Conservation (phyloP, 2,113 vertebrate genomes). For the Falco punctatus region DNA sequence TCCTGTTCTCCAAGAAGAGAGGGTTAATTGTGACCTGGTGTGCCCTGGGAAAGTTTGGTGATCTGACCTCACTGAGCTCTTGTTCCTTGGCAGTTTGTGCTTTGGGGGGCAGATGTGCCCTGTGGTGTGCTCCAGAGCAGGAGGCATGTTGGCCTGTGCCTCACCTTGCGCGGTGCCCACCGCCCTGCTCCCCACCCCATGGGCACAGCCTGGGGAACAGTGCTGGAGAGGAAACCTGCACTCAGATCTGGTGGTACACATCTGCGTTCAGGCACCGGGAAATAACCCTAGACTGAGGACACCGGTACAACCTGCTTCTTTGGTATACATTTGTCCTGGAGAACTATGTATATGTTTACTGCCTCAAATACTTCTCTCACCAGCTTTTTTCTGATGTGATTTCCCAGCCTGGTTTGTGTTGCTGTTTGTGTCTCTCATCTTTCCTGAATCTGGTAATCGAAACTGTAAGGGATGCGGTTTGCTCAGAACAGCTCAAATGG, state of each 20-base stretch:
- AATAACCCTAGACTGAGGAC: background rate
- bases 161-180: rapidly evolving
- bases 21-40: background rate
- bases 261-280: background rate
- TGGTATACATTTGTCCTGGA: background rate
- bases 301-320: rapidly evolving
- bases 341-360: rapidly evolving
- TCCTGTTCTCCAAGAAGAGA: background rate
- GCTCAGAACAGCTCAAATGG: background rate
- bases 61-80: background rate
- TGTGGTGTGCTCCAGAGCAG: background rate
- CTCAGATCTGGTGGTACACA: no score
- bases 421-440: background rate
- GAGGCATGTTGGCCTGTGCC: rapidly evolving
- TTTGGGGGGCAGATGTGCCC: rapidly evolving
- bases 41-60: background rate
- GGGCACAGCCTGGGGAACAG: no score
- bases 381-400: background rate
- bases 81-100: rapidly evolving
- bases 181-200: rapidly evolving
- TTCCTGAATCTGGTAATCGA: background rate
- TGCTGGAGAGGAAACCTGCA: rapidly evolving
- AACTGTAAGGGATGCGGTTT: background rate
- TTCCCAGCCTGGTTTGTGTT: background rate
- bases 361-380: background rate